Conservation (phyloP, 2,888 invertebrate species). For the Perithous albicinctus region DNA sequence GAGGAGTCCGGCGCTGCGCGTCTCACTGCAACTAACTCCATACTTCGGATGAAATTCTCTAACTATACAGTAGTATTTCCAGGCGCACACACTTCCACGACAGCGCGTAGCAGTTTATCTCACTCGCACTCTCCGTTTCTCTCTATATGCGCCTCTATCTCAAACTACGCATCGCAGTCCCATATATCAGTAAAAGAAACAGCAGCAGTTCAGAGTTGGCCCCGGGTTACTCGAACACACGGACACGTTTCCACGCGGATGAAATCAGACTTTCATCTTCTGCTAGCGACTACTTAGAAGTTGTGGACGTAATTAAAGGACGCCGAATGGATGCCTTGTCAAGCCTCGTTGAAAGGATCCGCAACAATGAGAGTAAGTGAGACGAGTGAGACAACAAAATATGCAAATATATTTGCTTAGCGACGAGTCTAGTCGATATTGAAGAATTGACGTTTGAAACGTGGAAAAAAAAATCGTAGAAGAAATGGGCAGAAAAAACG, state of each 20-base stretch:
- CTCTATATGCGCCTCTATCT: not conserved
- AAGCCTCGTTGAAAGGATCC: conserved; percentile 10
- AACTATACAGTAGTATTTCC: conserved; percentile 67
- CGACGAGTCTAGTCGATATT: not conserved
- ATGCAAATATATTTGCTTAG: not conserved
- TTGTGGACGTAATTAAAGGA: conserved; percentile 30
- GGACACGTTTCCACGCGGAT: not conserved
- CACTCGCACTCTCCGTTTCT: conserved; percentile 18
- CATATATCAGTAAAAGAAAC: conserved; percentile 18
- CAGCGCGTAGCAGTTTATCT: conserved; percentile 49
- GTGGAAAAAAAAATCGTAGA: no score
- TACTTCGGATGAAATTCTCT: conserved; percentile 75
- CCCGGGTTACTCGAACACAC: conserved; percentile 38
- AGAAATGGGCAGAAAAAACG: no score
- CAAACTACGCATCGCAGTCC: conserved; percentile 36
- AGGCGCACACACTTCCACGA: conserved; percentile 51
- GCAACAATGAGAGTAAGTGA: not conserved
- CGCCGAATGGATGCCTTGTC: conserved; percentile 8
- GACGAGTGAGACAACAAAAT: not conserved
- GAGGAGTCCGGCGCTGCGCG: conserved; percentile 67
- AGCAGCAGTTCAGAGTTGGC: conserved; percentile 36
- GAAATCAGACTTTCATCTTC: conserved; percentile 33
- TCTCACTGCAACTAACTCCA: conserved; percentile 76
- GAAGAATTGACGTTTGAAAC: not conserved
- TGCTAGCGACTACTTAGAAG: not conserved